These are phyloP conservation scores for Malurus alboscapulatus DNA, from an alignment of 2,113 vertebrate species.

Conservation along the genomic window DNA sequence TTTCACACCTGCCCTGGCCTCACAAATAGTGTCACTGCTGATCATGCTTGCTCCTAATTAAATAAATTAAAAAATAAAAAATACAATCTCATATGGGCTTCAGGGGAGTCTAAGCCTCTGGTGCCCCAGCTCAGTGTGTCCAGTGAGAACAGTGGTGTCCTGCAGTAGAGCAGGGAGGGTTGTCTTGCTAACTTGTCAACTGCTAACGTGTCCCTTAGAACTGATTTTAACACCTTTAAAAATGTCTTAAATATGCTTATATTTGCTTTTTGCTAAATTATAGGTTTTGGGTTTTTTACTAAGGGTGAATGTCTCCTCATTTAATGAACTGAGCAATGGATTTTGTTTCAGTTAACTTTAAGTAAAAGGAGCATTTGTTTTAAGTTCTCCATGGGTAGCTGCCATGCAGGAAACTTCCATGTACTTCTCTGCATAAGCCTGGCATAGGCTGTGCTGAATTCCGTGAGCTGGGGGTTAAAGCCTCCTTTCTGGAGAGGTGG, in stretches of 20 bases:
- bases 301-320: background rate
- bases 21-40: background rate
- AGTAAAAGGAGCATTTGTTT: background rate
- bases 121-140: background rate
- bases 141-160: background rate
- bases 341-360: background rate
- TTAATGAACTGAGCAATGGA: background rate
- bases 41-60: background rate
- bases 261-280: background rate
- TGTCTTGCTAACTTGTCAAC: background rate
- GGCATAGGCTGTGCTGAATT: accelerated
- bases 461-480: background rate
- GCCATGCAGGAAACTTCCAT: background rate
- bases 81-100: background rate
- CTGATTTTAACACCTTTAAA: background rate
- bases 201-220: background rate
- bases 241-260: background rate
- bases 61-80: background rate
- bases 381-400: background rate
- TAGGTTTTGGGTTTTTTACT: background rate
- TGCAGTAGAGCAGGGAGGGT: background rate
- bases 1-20: background rate
- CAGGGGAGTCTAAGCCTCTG: background rate
- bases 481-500: background rate
- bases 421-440: background rate